Base-by-base conservation (phyloP, 2,888 invertebrate species). In the Eristalis arbustorum region DNA sequence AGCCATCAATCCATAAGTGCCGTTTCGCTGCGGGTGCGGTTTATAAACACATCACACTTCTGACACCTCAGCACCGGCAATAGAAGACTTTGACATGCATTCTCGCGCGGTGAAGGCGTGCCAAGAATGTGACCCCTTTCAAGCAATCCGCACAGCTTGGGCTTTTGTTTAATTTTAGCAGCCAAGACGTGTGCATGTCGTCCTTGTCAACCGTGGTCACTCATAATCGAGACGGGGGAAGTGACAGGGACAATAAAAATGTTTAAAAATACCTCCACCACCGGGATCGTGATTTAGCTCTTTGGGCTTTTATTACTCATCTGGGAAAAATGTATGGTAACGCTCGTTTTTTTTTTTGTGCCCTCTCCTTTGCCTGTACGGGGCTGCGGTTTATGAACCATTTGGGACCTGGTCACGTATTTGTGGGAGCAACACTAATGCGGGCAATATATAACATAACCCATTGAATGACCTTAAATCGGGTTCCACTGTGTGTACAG, bases 381-480 rank as follows among this genome's bases (percentile, higher is more conserved):
- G 59, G 40, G n/a, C n/a, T n/a, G n/a, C n/a, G 42, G 40, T 25
- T 59, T 68, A 57, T 49, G 23, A 10, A 69, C 63, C 37, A 71
- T 71, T 84, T 56, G 61, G 40, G 49, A 71, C 31, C 74, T 61
- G 56, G 69, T 74, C 84, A 80, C 84, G 84, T 84, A 74, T 66
- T 61, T 69, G 37, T n/a, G 22, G 28, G 57, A 59, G 49, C 57
- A 62, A 66, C 59, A 23, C 49, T 61, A 62, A 57, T 62, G 67
- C 67, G 31, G 37, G 74, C 56, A 80, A 74, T 68, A 64, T 61
- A 71, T 61, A 66, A 67, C 72, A n/a, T 18, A 73, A 59, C 66
- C 28, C 59, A 61, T 75, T 75, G 37, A 18, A 59, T 67, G 66
- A 22, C 40, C 57, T 23, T 10, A 59, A 59, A 59, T 59, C 59